phyloP scores from a whole-genome alignment of 2,113 vertebrate genomes.

The Dolichotis patagonum region DNA sequence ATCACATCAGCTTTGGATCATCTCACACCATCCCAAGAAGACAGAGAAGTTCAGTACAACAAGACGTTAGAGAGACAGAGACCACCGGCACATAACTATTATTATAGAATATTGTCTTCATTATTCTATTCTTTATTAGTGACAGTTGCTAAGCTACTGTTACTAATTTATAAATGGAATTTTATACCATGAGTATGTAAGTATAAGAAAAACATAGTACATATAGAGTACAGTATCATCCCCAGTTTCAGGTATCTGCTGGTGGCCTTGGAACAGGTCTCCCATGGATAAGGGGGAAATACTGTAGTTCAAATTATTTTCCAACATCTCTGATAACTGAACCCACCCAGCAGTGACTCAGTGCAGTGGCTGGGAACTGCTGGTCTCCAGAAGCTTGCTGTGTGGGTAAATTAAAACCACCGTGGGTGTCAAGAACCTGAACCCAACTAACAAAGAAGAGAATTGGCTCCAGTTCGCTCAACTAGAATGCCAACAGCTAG shows the following conservation, averaged over 20 bases:
- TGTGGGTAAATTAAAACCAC: not conserved
- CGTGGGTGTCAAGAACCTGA: not conserved
- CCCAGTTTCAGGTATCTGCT: not conserved
- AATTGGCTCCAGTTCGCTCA: not conserved
- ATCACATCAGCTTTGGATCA: rapidly evolving
- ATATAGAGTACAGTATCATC: rapidly evolving
- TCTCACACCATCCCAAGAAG: not conserved
- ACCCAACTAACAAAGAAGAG: not conserved
- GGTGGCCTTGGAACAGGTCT: not conserved
- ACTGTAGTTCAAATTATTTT: not conserved
- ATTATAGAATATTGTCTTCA: too few relatives aligned
- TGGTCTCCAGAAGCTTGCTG: not conserved
- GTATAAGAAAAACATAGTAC: not conserved
- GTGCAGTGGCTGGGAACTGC: not conserved
- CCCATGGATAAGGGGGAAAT: not conserved
- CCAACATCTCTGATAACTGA: not conserved
- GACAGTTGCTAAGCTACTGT: not conserved
- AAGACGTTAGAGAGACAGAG: not conserved
- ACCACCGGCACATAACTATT: not conserved
- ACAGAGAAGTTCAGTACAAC: not conserved
- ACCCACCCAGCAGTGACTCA: not conserved
- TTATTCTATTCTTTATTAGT: not conserved
- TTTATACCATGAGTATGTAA: not conserved
- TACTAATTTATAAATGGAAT: not conserved
- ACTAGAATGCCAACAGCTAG: not conserved